Conservation (phyloP, 2,888 invertebrate genomes). For the Sclerodermus sp. region DNA sequence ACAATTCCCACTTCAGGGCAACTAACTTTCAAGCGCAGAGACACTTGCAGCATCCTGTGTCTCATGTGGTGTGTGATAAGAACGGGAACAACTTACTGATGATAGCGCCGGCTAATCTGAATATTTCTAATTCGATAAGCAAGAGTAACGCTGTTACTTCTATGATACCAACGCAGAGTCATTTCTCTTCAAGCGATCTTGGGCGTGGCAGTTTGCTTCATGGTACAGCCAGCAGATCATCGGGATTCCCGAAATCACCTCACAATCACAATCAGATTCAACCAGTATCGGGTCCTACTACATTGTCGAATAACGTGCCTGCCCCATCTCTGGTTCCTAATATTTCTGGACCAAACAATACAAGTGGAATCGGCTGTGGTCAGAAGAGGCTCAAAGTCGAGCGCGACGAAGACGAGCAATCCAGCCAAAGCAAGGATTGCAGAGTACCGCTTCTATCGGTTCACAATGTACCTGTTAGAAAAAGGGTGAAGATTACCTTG, state of each 20-base stretch:
- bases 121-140: slow-evolving; percentile 6
- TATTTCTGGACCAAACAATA: no score
- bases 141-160: slow-evolving; percentile 13
- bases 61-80: slow-evolving; percentile 59
- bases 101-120: slow-evolving; percentile 62
- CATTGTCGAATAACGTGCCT: slow-evolving; percentile 2
- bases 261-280: slow-evolving; percentile 7
- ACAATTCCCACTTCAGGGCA: slow-evolving; percentile 14
- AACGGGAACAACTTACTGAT: slow-evolving; percentile 70
- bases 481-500: slow-evolving; percentile 28
- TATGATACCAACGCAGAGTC: slow-evolving; percentile 4
- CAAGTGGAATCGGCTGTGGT: slow-evolving; percentile 14
- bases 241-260: slow-evolving; percentile 25
- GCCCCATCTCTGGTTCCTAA: slow-evolving; percentile 1
- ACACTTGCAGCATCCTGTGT: slow-evolving; percentile 15
- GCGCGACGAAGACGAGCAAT: slow-evolving; percentile 32
- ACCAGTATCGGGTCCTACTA: neutral
- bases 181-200: neutral
- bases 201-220: slow-evolving; percentile 22
- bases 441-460: slow-evolving; percentile 4
- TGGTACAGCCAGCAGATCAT: slow-evolving; percentile 7
- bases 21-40: slow-evolving; percentile 17
- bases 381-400: slow-evolving; percentile 35
- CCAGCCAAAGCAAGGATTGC: slow-evolving; percentile 12
- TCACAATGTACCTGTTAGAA: slow-evolving; percentile 23